Conservation (phyloP, 2,888 invertebrate genomes). For the Tachina grossa region DNA sequence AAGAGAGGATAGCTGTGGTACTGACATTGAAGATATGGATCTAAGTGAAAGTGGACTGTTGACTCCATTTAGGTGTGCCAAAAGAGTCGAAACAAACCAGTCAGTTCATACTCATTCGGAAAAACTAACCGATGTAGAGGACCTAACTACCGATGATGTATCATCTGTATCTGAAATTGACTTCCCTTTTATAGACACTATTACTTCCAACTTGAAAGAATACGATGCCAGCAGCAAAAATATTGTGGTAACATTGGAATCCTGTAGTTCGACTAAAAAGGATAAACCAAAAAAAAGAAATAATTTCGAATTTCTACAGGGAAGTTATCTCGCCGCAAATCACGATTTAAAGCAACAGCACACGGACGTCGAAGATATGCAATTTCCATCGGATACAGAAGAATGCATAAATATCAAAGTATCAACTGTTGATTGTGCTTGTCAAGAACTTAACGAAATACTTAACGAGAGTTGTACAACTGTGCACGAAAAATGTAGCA, state of each 20-base stretch:
- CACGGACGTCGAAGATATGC: constrained; percentile 84
- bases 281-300: constrained; percentile 60
- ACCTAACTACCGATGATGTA: constrained; percentile 82
- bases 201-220: constrained; percentile 69
- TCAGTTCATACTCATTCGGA: constrained; percentile 65
- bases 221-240: constrained; percentile 72
- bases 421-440: constrained; percentile 71
- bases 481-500: constrained; percentile 82
- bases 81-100: constrained; percentile 5
- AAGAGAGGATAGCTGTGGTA: constrained; percentile 74
- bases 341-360: constrained; percentile 67
- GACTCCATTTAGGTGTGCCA: constrained; percentile 18
- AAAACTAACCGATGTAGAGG: constrained; percentile 82
- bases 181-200: constrained; percentile 61
- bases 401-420: constrained; percentile 75
- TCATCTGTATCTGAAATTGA: constrained; percentile 75
- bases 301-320: neutral
- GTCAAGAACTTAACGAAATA: constrained; percentile 81
- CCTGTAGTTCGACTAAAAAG: constrained; percentile 48
- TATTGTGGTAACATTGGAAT: constrained; percentile 65
- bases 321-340: constrained; percentile 43
- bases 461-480: constrained; percentile 83
- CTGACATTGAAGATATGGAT: constrained; percentile 83
- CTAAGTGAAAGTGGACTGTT: constrained; percentile 79
- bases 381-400: constrained; percentile 83